phyloP scores from a whole-genome alignment of 2,797 vertebrate genomes.

The Epinephelus awoara region DNA sequence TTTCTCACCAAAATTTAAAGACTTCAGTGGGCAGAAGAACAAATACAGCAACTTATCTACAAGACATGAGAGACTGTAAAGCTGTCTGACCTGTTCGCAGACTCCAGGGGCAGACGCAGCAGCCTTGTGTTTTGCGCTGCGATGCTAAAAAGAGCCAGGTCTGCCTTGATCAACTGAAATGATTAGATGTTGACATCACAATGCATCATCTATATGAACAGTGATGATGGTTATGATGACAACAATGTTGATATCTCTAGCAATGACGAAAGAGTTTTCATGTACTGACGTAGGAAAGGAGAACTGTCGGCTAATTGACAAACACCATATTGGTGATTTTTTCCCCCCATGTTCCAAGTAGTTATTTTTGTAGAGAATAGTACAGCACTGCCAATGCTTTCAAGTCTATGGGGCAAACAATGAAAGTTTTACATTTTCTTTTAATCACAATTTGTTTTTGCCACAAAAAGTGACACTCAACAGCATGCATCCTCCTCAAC shows the following conservation, averaged over 20 bases:
- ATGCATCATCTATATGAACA: slow-evolving; percentile 41
- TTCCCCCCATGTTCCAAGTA: slow-evolving; percentile 49
- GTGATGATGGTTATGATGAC: slow-evolving; percentile 30
- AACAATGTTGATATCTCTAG: slow-evolving; percentile 45
- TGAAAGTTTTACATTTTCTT: slow-evolving; percentile 48
- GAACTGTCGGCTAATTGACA: slow-evolving; percentile 63
- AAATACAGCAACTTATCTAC: slow-evolving; percentile 36
- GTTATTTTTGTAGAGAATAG: slow-evolving; percentile 62
- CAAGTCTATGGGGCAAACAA: slow-evolving; percentile 40
- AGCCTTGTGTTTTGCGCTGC: slow-evolving; percentile 42
- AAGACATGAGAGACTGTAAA: slow-evolving; percentile 56
- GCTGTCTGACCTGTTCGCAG: slow-evolving; percentile 36
- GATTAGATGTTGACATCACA: slow-evolving; percentile 43
- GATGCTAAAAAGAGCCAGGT: slow-evolving; percentile 58
- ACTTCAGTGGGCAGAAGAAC: slow-evolving; percentile 44
- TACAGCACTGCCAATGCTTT: slow-evolving; percentile 64
- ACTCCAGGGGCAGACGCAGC: slow-evolving; percentile 42
- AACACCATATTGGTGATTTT: slow-evolving; percentile 82
- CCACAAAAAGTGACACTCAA: slow-evolving; percentile 55
- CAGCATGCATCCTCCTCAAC: slow-evolving; percentile 70
- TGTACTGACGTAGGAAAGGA: slow-evolving; percentile 57
- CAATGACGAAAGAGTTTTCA: slow-evolving; percentile 43
- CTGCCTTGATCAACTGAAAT: slow-evolving; percentile 59
- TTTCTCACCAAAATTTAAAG: slow-evolving; percentile 57
- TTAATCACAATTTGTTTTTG: slow-evolving; percentile 45